Evolutionary conservation across 2,888 invertebrate genomes (phyloP), one percentile per base, ranked within the genome.

Genomic region (Metopia argyrocephala): DNA sequence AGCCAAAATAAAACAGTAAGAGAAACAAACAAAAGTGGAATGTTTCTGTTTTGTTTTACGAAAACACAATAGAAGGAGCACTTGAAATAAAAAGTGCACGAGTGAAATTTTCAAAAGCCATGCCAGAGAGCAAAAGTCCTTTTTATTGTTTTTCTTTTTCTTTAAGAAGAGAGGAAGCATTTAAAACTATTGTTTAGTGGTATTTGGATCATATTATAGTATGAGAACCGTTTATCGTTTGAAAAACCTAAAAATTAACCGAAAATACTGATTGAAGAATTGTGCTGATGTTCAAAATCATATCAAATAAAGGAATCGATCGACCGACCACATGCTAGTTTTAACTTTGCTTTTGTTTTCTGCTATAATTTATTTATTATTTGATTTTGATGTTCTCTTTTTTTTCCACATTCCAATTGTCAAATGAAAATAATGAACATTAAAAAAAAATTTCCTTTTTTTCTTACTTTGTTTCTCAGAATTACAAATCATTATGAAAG

Each of bases 271-370:
- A n/a, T n/a, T n/a, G n/a, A n/a, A n/a, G n/a, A n/a, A n/a, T n/a
- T n/a, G n/a, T n/a, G n/a, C n/a, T n/a, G n/a, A n/a, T n/a, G n/a
- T n/a, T n/a, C n/a, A n/a, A n/a, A n/a, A n/a, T n/a, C n/a, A n/a
- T n/a, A n/a, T n/a, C n/a, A 69, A 76, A 59, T 65, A 52, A 70
- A 62, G 54, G 61, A 68, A 21, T 5, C 12, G 59, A 28, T n/a
- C 28, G 56, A 68, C 20, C 54, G 54, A 81, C 81, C 81, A 75
- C 81, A 78, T 78, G 81, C 81, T 78, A 70, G 69, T 79, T 76
- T 75, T n/a, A n/a, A n/a, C n/a, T 73, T 52, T 62, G 2, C 45
- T 54, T 1, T 59, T 27, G 21, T 56, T 69, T 46, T 54, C 70
- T 52, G 28, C 62, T 70, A 25, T 45, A 62, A 81, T 31, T 31